Evolutionary conservation across 1,140 invertebrate species (phyloP).

Genomic region (Lasioglossum albipes): DNA sequence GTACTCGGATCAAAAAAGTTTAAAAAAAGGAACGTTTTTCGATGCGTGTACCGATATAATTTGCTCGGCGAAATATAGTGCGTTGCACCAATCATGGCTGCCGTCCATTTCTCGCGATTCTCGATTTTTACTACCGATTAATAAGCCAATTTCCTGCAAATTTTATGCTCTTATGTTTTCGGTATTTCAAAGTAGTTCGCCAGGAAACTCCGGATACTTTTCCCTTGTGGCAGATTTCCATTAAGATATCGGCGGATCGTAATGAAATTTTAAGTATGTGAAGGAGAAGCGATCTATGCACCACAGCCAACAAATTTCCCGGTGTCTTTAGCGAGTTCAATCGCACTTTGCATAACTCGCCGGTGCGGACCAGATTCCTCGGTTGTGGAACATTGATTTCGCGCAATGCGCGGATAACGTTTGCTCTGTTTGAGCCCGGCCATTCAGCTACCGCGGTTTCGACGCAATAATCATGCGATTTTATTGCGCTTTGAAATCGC

Average conservation of each 20-base stretch:
- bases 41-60: conserved; percentile 26
- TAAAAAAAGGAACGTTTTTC: not conserved
- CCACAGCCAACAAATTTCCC: not conserved
- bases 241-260: not conserved
- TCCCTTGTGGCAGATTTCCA: not conserved
- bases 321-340: not conserved
- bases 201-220: not conserved
- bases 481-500: not conserved
- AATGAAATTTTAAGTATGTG: not conserved
- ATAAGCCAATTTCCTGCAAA: too few species aligned
- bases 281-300: not conserved
- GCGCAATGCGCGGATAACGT: not conserved
- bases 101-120: too few species aligned
- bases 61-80: conserved; percentile 16
- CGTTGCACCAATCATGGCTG: not conserved
- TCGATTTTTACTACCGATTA: too few species aligned
- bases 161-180: too few species aligned
- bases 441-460: conserved; percentile 1
- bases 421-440: not conserved
- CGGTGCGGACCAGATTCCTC: not conserved
- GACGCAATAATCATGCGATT: not conserved
- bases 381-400: not conserved
- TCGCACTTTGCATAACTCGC: conserved; percentile 1
- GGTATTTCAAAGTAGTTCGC: too few species aligned
- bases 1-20: conserved; percentile 4